Base-by-base conservation (phyloP, 2,888 invertebrate species). In the Ypsolopha scabrella region DNA sequence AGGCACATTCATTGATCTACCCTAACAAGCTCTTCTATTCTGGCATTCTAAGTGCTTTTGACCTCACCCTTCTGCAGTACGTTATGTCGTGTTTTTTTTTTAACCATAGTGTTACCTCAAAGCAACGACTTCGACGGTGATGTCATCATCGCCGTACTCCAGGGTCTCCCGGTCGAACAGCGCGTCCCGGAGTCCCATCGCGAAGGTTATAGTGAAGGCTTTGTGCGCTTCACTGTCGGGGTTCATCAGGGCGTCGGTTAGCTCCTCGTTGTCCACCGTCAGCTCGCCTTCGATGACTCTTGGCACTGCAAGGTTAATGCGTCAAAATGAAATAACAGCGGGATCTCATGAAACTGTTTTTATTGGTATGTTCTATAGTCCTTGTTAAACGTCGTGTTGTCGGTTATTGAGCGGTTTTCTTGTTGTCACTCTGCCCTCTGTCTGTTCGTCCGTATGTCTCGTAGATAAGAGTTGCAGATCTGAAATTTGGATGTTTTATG, bases 211-310 rank as follows among this genome's bases (percentile, higher is more conserved):
- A 0, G 90, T 87, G 53, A 94, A 82, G 51, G 89, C 81, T 60
- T 87, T 87, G 72, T 90, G 93, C 59, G 90, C 88, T 11, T 86
- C 71, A 51, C 92, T 92, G 41, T 90, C 90, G 13, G 83, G 80
- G 62, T 92, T 87, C 38, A 78, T 71, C 44, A 93, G 78, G 24
- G 87, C 89, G 1, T 88, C 76, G 8, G 83, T 82, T 72, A 89
- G 93, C 44, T 89, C 86, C 59, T 91, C 83, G 64, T 92, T 91
- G 59, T 92, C 90, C 38, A 94, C 87, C 53, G 76, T 88, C 51
- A 94, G 67, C 61, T 90, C 87, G 2, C 92, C 92, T 72, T 93
- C 92, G 44, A 93, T 64, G 3, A 91, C 91, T 65, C 89, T 83
- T 50, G 92, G 91, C 57, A 94, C 93, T 90, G 78, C 46, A 72